These are phyloP conservation scores for Charaxes varanes DNA, from an alignment of 1,140 invertebrate genomes.

Conservation along the genomic window DNA sequence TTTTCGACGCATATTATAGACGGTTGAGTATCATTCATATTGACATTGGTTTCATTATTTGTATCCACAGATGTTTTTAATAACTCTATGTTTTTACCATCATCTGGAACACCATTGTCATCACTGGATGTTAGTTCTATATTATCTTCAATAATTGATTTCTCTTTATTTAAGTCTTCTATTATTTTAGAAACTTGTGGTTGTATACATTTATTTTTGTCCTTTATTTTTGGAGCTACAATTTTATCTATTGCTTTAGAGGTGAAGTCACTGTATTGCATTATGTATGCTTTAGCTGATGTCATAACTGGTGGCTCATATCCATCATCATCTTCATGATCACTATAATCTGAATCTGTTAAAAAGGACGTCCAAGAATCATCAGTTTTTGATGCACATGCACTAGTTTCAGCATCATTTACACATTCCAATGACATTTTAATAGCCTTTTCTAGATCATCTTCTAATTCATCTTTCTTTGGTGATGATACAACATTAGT, in stretches of 20 bases:
- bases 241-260: constrained; percentile 80
- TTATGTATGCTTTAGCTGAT: constrained; percentile 78
- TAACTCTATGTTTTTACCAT: not conserved
- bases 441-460: constrained; percentile 36
- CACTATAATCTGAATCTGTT: constrained; percentile 47
- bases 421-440: constrained; percentile 38
- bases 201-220: constrained; percentile 37
- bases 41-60: constrained; percentile 9
- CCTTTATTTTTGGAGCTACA: constrained; percentile 47
- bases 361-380: constrained; percentile 60
- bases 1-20: constrained; percentile 47
- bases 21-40: constrained; percentile 32
- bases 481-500: constrained; percentile 9
- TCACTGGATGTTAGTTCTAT: constrained; percentile 38
- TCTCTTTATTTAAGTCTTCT: constrained; percentile 52
- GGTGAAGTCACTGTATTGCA: constrained; percentile 83
- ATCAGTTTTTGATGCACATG: constrained; percentile 50
- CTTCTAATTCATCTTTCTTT: constrained; percentile 31
- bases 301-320: constrained; percentile 48
- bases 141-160: constrained; percentile 44
- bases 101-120: not conserved
- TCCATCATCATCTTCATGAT: constrained; percentile 43
- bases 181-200: constrained; percentile 51
- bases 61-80: not conserved
- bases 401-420: constrained; percentile 35